Conservation (phyloP, 2,888 invertebrate species). For the Drosophila atripex region DNA sequence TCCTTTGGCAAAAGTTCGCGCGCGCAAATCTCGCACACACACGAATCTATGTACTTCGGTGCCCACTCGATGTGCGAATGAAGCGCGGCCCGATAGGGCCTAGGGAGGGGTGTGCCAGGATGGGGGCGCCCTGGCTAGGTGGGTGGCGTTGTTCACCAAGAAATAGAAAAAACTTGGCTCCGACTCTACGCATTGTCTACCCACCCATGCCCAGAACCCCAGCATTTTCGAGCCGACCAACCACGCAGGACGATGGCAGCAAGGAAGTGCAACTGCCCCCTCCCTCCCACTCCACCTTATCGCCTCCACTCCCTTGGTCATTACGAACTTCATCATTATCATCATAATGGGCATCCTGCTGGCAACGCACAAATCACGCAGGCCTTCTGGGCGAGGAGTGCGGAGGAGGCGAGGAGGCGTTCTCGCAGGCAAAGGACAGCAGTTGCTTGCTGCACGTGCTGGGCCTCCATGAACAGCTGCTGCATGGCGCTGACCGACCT, state of each 20-base stretch:
- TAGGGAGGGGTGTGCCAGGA: neutral
- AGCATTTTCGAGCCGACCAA: conserved; percentile 60
- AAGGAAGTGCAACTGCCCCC: conserved; percentile 64
- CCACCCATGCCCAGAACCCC: conserved; percentile 58
- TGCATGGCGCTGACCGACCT: conserved; percentile 32
- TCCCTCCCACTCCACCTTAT: conserved; percentile 13
- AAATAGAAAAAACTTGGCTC: conserved; percentile 74
- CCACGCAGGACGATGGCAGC: conserved; percentile 60
- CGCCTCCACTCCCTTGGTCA: conserved; percentile 33
- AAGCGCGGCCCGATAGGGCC: conserved; percentile 30
- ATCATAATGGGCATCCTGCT: conserved; percentile 37
- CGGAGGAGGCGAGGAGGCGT: neutral
- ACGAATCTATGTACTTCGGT: conserved; percentile 55
- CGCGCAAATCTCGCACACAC: conserved; percentile 60
- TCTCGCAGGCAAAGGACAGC: conserved; percentile 40
- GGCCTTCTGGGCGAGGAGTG: neutral
- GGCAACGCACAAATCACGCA: conserved; percentile 56
- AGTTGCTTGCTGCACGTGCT: conserved; percentile 79
- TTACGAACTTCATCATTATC: conserved; percentile 31
- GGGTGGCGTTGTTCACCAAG: conserved; percentile 45
- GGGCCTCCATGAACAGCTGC: conserved; percentile 74
- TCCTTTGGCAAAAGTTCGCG: conserved; percentile 70
- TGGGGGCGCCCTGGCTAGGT: neutral
- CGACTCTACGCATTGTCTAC: conserved; percentile 75
- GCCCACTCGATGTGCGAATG: conserved; percentile 41